Evolutionary conservation across 2,888 invertebrate genomes (phyloP).

Genomic region (Pecten maximus): DNA sequence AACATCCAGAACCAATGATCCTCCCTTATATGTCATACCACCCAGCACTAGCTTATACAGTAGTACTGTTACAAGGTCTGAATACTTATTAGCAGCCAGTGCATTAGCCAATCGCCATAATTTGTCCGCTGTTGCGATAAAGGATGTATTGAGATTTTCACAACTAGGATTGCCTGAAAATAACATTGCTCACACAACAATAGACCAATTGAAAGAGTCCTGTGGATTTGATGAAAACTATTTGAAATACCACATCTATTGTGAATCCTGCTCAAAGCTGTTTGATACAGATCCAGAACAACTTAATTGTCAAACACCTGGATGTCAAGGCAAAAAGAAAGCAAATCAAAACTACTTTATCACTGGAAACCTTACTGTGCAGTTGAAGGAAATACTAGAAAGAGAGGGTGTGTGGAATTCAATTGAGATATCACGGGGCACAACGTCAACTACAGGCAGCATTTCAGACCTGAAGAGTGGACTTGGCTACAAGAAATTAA

Average conservation of each 20-base stretch:
- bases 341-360: conserved; percentile 41
- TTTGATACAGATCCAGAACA: conserved; percentile 38
- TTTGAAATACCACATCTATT: conserved; percentile 42
- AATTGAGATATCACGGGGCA: background rate
- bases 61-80: background rate
- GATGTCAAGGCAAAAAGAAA: conserved; percentile 41
- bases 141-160: background rate
- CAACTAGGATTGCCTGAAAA: background rate
- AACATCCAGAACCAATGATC: background rate
- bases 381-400: conserved; percentile 46
- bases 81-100: background rate
- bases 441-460: background rate
- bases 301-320: conserved; percentile 48
- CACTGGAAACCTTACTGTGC: conserved; percentile 42
- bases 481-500: background rate
- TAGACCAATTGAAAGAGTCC: background rate
- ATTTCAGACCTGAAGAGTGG: background rate
- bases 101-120: background rate
- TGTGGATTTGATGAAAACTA: background rate
- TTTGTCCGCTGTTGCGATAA: background rate
- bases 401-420: conserved; percentile 42
- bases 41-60: background rate
- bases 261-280: conserved; percentile 41
- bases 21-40: background rate
- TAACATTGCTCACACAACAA: background rate